These are phyloP conservation scores for Thunnus maccoyii DNA, from an alignment of 2,113 vertebrate genomes.

Conservation along the genomic window DNA sequence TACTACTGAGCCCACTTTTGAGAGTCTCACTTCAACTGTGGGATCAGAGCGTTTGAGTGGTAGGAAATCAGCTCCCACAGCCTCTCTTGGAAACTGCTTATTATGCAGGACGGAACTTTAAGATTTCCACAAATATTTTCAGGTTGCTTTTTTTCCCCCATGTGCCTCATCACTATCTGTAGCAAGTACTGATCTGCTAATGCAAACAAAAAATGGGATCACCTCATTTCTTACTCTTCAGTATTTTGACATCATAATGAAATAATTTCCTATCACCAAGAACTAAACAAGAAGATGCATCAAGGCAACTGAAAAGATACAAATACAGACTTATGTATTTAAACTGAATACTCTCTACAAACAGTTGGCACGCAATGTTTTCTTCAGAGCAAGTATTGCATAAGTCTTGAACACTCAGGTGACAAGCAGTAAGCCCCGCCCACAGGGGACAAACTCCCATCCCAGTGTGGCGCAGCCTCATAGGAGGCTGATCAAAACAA, in stretches of 20 bases:
- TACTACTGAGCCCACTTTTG: slow-evolving; percentile 16
- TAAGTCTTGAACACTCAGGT: slow-evolving; percentile 6
- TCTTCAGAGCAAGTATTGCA: neutral
- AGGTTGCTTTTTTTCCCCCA: no score
- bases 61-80: neutral
- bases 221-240: no score
- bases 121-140: neutral
- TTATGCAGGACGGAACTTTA: neutral
- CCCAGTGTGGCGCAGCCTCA: slow-evolving; percentile 22
- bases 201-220: no score
- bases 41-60: neutral
- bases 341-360: neutral
- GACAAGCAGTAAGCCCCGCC: slow-evolving; percentile 15
- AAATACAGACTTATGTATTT: neutral
- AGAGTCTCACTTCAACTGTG: slow-evolving; percentile 13
- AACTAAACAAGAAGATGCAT: neutral
- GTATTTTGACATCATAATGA: no score
- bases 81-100: neutral
- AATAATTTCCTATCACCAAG: neutral
- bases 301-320: neutral
- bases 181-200: no score
- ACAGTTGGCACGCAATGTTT: neutral
- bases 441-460: slow-evolving; percentile 25
- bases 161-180: no score
- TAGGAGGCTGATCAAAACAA: slow-evolving; percentile 33